Base-by-base conservation (phyloP, 1,140 invertebrate genomes). In the Drosophila dunni region DNA sequence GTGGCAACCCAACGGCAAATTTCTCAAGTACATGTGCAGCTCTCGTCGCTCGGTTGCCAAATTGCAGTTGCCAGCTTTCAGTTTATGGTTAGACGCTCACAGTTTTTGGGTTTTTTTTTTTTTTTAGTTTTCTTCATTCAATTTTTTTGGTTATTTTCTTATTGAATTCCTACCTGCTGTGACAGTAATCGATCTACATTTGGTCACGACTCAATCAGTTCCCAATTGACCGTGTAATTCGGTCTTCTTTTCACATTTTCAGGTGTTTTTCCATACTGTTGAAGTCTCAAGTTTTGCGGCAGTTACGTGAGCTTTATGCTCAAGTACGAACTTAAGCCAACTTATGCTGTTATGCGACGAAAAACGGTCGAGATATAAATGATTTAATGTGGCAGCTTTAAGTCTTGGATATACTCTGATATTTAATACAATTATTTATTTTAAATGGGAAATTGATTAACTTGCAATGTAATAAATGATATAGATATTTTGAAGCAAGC, bases 211-310 rank as follows among this genome's bases (percentile, higher is more conserved):
- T 69, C 72, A 75, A 75, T 75, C 72, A 75, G 72, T 70, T 62
- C 33, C 67, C 72, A 75, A 75, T 75, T 75, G 72, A 70, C 66
- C 72, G 58, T 75, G 51, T 75, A 70, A 75, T 75, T 17, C 34
- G 72, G 56, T 46, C 50, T 11, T 66, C 45, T 61, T 53, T 45
- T 29, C 10, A 10, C 45, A 44, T 54, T 48, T 40, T 36, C 29
- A 15, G 3, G 10, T 15, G 34, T 54, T 29, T 46, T 36, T 46
- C 62, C 15, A 38, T 29, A 11, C 45, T 45, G 40, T 42, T 42
- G 10, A 45, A 51, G 56, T 34, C 48, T 61, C 48, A 70, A 75
- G 66, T 64, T 70, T 57, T 74, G 57, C 50, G 50, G 46, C 38
- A 69, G 66, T 56, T 75, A 70, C 72, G 66, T 70, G 72, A 70